Evolutionary conservation across 2,888 invertebrate genomes (phyloP).

Genomic region (Nymphalis polychloros): DNA sequence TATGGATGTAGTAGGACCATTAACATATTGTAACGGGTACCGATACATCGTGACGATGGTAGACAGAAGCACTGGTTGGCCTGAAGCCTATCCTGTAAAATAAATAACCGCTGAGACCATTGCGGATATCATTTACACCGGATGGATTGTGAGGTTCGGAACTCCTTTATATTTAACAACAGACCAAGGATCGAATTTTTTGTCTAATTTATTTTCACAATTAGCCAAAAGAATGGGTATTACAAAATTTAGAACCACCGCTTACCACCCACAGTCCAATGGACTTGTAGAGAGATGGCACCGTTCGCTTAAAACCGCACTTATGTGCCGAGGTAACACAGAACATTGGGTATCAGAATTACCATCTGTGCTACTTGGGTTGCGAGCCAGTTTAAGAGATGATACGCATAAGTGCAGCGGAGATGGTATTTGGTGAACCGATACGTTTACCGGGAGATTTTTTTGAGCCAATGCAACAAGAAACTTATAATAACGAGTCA

Average conservation of each 20-base stretch:
- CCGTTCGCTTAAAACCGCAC: constrained; percentile 30
- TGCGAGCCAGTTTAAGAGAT: constrained; percentile 25
- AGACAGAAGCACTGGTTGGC: constrained; percentile 44
- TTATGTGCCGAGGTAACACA: constrained; percentile 17
- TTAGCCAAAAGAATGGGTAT: constrained; percentile 17
- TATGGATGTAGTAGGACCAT: constrained; percentile 33
- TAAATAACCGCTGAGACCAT: constrained; percentile 47
- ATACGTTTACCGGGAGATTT: too few relatives aligned
- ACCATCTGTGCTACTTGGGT: not conserved
- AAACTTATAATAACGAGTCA: too few relatives aligned
- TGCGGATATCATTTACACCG: constrained; percentile 39
- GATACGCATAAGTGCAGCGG: constrained; percentile 42
- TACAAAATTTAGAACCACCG: constrained; percentile 34
- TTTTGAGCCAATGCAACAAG: too few relatives aligned
- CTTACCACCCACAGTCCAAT: constrained; percentile 40
- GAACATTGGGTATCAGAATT: constrained; percentile 45
- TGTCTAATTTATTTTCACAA: constrained; percentile 32
- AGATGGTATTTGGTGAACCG: too few relatives aligned
- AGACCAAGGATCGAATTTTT: constrained; percentile 40
- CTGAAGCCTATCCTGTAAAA: constrained; percentile 45
- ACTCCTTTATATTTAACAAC: too few relatives aligned
- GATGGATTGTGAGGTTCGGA: constrained; percentile 36
- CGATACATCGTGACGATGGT: constrained; percentile 37
- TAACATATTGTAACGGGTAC: constrained; percentile 17
- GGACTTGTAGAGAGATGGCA: constrained; percentile 34